These are phyloP conservation scores for Crepidodera aurea DNA, from an alignment of 2,888 invertebrate genomes.

Conservation along the genomic window DNA sequence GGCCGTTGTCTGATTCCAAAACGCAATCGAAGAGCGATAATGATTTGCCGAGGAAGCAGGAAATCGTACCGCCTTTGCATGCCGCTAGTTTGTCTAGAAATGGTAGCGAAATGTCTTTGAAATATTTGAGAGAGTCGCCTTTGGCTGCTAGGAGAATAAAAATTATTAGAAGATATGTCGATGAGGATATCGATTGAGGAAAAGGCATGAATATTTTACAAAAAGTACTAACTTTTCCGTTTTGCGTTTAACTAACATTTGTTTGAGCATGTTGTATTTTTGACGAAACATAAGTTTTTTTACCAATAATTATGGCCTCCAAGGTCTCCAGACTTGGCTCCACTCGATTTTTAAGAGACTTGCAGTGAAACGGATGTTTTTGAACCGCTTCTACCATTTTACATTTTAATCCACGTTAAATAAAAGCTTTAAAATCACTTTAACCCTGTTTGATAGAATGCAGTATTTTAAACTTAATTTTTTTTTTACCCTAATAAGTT, in stretches of 20 bases:
- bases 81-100: constrained; percentile 24
- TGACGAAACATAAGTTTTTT: too few relatives aligned
- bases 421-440: too few relatives aligned
- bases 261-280: not conserved
- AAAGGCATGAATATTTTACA: constrained; percentile 45
- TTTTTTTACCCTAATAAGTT: too few relatives aligned
- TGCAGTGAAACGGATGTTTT: too few relatives aligned
- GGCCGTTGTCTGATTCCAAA: constrained; percentile 43
- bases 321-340: too few relatives aligned
- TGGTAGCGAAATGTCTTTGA: constrained; percentile 47
- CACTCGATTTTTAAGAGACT: too few relatives aligned
- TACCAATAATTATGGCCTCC: too few relatives aligned
- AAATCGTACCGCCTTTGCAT: constrained; percentile 21
- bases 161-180: constrained; percentile 50
- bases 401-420: too few relatives aligned
- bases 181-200: constrained; percentile 49
- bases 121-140: constrained; percentile 46
- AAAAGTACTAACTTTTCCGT: constrained; percentile 29
- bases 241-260: constrained; percentile 29
- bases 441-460: too few relatives aligned
- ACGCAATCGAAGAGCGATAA: constrained; percentile 54
- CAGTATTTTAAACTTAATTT: too few relatives aligned
- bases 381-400: too few relatives aligned
- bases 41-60: constrained; percentile 41
- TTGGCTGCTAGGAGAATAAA: constrained; percentile 49